Percentiles rank a stretch among this genome's conserved stretches.
Evolutionary conservation across 1,140 invertebrate species (phyloP).

Genomic region (Zeugodacus cucurbitae): DNA sequence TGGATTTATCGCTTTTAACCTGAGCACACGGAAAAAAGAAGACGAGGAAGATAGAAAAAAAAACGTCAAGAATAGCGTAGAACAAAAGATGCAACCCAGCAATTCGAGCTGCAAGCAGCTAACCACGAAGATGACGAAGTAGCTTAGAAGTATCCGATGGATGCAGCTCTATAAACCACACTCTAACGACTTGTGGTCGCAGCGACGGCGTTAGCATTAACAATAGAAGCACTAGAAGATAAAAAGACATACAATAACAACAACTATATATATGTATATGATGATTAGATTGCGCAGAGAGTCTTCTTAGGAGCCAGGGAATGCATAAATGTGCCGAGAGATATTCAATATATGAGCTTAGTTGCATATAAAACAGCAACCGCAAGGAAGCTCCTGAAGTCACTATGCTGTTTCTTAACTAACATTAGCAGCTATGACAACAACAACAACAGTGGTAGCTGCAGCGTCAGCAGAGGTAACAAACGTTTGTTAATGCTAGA

Average conservation of each 20-base stretch:
- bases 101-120: neutral
- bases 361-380: neutral
- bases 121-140: neutral
- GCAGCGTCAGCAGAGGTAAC: neutral
- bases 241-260: neutral
- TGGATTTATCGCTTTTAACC: conserved; percentile 8
- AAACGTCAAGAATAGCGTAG: neutral
- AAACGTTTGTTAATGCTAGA: neutral
- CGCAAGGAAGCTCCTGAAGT: conserved; percentile 7
- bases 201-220: neutral
- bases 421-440: neutral
- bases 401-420: neutral
- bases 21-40: neutral
- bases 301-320: neutral
- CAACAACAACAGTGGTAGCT: neutral
- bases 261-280: neutral
- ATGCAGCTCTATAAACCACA: conserved; percentile 13
- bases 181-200: neutral
- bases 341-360: neutral
- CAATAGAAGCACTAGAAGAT: neutral
- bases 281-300: neutral
- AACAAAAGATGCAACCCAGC: conserved; percentile 14
- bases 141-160: neutral
- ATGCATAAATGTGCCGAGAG: neutral
- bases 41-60: neutral